Percentiles rank a stretch among this genome's conserved stretches.
Evolutionary conservation across 2,113 vertebrate genomes (phyloP).

Genomic region (Melanerpes aurifrons): DNA sequence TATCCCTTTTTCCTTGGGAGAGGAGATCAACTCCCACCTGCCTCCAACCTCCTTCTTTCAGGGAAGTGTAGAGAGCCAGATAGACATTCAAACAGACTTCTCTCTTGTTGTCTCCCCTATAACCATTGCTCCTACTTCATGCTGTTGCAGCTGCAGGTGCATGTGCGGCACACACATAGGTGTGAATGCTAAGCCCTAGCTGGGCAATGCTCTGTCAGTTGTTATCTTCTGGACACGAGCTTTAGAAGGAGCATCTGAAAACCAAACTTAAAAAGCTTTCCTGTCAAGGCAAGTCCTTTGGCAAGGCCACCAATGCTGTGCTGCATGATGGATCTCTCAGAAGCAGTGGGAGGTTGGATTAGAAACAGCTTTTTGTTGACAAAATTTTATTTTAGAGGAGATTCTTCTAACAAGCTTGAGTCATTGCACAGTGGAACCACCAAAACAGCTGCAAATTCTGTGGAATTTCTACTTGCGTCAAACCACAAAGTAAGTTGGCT

Average conservation of each 20-base stretch:
- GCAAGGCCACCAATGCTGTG: background rate
- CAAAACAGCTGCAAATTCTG: background rate
- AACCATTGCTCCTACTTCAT: background rate
- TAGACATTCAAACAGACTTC: background rate
- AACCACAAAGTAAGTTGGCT: background rate
- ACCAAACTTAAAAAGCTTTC: background rate
- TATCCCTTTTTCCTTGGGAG: too few relatives aligned
- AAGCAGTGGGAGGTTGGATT: background rate
- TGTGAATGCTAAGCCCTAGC: constrained; percentile 21
- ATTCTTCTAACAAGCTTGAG: background rate
- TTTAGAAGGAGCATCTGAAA: background rate
- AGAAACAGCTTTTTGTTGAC: constrained; percentile 28
- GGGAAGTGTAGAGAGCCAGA: too few relatives aligned
- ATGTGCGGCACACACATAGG: background rate
- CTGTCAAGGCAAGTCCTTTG: background rate
- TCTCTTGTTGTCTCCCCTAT: background rate
- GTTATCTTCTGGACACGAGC: constrained; percentile 32
- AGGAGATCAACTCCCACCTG: too few relatives aligned
- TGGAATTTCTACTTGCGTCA: background rate
- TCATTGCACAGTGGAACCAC: background rate
- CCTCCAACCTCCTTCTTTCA: too few relatives aligned
- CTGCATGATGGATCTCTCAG: background rate
- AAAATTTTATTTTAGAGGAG: constrained; percentile 7
- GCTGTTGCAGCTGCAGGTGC: background rate
- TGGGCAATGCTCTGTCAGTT: constrained; percentile 44